Evolutionary conservation across 2,888 invertebrate species (phyloP), one percentile per base, ranked within the genome.

Genomic region (Noctua comes): DNA sequence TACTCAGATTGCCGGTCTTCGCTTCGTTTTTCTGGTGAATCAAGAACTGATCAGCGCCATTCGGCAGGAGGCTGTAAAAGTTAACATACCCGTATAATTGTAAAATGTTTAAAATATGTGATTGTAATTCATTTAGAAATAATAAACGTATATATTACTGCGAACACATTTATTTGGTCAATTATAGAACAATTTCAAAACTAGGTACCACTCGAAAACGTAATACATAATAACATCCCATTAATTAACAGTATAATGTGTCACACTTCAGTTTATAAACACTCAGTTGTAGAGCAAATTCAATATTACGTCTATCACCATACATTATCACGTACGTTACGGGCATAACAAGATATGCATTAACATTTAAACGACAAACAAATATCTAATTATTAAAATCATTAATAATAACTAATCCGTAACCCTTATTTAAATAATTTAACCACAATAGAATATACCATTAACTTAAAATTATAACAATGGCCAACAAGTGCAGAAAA

Each of bases 1-100:
- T 73, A 59, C 88, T 88, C 97, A 98, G 98, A 98, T 99, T 90
- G 98, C 99, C 40, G 98, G 99, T 75, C 97, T 99, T 66, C 98
- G 99, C 84, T 99, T 99, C 96, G 98, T 99, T 88, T 99, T 99
- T 94, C 97, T 99, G 84, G 98, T 99, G 80, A 99, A 99, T 95
- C 98, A 98, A 93, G 99, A 99, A 90, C 97, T 99, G 72, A 98
- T 99, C 88, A 98, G 98, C 92, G 98, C 98, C 64, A 99, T 99
- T 89, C 97, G 99, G 76, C 98, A 98, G 93, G 99, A 99, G 96
- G 98, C 98, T 82, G 98, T 98, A 3, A 98, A 98, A 95, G 98
- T 98, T 83, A 98, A 98, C 93, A 95, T 96, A 90, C 96, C 97
- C 80, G 94, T 94, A 64, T 96, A 92, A 94, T 82, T 66, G 43